phyloP scores from a whole-genome alignment of 2,888 invertebrate genomes.

The Abrostola triplasia region DNA sequence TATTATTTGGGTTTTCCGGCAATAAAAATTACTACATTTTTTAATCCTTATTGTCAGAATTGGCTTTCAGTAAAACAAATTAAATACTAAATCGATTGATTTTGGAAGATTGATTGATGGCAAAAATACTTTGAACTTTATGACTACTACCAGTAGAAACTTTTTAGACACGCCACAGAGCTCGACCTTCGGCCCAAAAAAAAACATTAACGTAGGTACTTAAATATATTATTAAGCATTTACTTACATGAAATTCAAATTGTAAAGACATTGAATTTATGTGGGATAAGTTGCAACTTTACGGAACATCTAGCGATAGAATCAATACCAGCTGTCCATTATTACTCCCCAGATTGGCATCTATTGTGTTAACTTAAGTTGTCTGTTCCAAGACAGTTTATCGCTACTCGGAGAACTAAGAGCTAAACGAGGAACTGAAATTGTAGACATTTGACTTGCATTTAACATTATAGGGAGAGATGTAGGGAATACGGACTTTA shows the following conservation, averaged over 20 bases:
- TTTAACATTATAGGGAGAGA: neutral
- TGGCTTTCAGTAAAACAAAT: too few species aligned
- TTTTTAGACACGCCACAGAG: too few species aligned
- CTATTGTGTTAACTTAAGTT: slow-evolving; percentile 38
- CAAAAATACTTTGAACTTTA: too few species aligned
- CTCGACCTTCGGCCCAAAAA: too few species aligned
- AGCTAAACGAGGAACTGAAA: neutral
- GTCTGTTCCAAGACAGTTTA: slow-evolving; percentile 13
- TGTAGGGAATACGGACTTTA: neutral
- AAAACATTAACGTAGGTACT: neutral
- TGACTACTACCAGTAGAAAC: too few species aligned
- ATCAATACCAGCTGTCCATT: slow-evolving; percentile 29
- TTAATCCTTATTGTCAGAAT: slow-evolving; percentile 12
- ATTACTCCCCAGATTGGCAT: slow-evolving; percentile 26
- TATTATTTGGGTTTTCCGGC: slow-evolving; percentile 3
- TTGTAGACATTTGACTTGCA: neutral
- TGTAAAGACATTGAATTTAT: neutral
- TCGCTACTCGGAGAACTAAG: neutral
- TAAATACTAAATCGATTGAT: too few species aligned
- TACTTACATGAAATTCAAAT: neutral
- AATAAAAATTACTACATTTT: slow-evolving; percentile 2
- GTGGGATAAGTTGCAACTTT: slow-evolving; percentile 2
- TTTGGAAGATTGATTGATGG: too few species aligned
- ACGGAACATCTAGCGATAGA: slow-evolving; percentile 1
- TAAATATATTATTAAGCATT: neutral